These are phyloP conservation scores for Bothrops jararaca DNA, from an alignment of 2,113 vertebrate species.

Conservation along the genomic window DNA sequence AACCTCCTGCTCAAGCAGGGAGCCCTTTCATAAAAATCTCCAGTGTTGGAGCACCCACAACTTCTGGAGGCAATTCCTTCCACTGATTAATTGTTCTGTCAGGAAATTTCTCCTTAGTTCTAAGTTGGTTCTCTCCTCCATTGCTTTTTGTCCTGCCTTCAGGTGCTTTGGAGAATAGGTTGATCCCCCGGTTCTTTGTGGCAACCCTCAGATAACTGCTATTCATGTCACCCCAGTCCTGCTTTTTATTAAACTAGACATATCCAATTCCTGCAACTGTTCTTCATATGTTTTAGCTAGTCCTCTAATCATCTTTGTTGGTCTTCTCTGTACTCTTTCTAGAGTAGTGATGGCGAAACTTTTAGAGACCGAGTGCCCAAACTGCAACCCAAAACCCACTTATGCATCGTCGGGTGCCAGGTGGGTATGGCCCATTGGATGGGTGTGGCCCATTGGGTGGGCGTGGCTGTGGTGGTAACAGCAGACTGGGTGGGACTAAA, in stretches of 20 bases:
- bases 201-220: neutral
- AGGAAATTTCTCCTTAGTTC: neutral
- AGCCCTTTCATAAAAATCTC: neutral
- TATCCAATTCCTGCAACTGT: neutral
- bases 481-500: no score
- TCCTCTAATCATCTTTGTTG: neutral
- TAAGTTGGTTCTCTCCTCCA: neutral
- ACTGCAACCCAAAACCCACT: no score
- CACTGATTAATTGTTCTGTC: neutral
- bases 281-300: neutral
- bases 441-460: no score
- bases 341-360: neutral
- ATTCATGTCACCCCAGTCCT: neutral
- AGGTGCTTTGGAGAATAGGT: neutral
- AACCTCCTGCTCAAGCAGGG: neutral
- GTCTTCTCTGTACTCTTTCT: neutral
- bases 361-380: no score
- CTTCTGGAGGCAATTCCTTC: neutral
- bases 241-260: neutral
- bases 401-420: no score
- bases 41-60: neutral
- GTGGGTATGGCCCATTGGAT: no score
- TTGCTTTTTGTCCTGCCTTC: neutral
- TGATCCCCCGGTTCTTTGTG: neutral
- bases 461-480: no score